Conservation (phyloP, 2,888 invertebrate species). For the Brenthis ino region DNA sequence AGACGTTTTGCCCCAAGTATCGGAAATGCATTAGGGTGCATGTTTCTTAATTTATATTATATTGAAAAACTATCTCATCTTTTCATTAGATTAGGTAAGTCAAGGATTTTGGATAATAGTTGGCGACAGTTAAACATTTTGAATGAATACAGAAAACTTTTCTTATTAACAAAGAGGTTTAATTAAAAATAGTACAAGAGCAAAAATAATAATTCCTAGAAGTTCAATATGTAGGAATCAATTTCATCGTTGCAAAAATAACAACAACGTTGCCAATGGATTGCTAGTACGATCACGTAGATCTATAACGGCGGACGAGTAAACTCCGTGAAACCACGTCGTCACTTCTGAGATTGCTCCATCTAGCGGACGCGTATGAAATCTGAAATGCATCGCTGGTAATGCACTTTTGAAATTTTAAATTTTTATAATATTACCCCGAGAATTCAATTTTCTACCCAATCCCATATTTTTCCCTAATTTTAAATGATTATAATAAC, state of each 20-base stretch:
- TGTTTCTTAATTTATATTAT: no score
- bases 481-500: neutral
- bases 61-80: no score
- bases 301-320: conserved; percentile 56
- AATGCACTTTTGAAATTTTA: conserved; percentile 45
- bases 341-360: conserved; percentile 62
- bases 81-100: no score
- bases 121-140: no score
- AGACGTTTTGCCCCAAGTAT: conserved; percentile 41
- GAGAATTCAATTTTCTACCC: conserved; percentile 37
- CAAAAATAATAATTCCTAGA: conserved; percentile 20
- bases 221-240: conserved; percentile 40
- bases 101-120: no score
- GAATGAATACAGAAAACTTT: no score
- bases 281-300: conserved; percentile 68
- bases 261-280: conserved; percentile 36
- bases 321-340: conserved; percentile 57
- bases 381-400: conserved; percentile 43
- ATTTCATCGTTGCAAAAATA: conserved; percentile 47
- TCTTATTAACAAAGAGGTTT: neutral
- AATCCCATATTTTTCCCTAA: conserved; percentile 26
- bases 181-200: conserved; percentile 3
- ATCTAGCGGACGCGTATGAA: conserved; percentile 56
- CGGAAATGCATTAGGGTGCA: neutral
- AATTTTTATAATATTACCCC: conserved; percentile 39